Evolutionary conservation across 2,888 invertebrate genomes (phyloP).

Genomic region (Hyles lineata): DNA sequence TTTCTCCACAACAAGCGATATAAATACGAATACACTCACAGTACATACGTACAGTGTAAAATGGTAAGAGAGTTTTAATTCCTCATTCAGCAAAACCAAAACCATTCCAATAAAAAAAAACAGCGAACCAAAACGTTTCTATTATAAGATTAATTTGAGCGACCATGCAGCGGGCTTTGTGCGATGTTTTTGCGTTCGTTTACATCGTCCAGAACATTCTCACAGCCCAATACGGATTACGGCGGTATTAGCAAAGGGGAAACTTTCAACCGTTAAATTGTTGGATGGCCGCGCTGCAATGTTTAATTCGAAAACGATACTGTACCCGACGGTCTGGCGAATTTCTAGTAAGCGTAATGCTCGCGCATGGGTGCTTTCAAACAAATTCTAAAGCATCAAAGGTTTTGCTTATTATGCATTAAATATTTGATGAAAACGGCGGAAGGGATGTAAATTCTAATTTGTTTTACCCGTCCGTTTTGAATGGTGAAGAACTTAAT

Average conservation of each 20-base stretch:
- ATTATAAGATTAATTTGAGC: not conserved
- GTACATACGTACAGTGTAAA: no score
- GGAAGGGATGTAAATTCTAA: no score
- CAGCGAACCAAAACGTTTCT: not conserved
- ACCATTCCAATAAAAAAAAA: not conserved
- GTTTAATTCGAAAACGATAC: not conserved
- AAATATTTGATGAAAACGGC: no score
- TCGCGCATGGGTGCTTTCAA: not conserved
- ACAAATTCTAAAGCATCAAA: not conserved
- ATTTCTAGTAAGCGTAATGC: no score
- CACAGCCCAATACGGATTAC: slow-evolving; percentile 4
- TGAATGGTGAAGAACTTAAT: no score
- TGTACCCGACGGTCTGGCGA: not conserved
- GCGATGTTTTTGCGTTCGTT: slow-evolving; percentile 2
- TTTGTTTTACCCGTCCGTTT: no score
- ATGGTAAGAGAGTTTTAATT: no score
- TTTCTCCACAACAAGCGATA: no score
- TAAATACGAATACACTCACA: no score
- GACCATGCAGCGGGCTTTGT: not conserved
- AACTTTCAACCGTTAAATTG: slow-evolving; percentile 12
- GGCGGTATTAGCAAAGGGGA: not conserved
- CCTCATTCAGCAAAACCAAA: not conserved
- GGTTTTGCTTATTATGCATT: no score
- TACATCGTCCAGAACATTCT: slow-evolving; percentile 7
- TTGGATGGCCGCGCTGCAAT: not conserved